phyloP scores from a whole-genome alignment of 2,113 vertebrate genomes.

The Dissostichus mawsoni region DNA sequence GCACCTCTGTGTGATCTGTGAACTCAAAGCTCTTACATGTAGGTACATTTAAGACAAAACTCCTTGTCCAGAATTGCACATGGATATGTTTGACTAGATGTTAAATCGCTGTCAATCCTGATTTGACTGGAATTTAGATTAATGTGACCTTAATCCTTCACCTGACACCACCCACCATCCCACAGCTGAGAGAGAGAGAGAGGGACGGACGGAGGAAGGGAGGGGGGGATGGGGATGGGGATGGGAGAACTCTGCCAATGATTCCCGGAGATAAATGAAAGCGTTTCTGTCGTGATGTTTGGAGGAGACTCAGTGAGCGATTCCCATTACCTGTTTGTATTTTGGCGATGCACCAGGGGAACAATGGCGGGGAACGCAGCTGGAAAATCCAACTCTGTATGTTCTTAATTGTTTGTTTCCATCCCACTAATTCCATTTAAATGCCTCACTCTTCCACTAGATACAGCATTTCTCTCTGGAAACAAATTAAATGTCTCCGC shows the following conservation, averaged over 20 bases:
- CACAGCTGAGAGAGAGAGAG: neutral
- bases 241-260: neutral
- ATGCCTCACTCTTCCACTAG: constrained; percentile 39
- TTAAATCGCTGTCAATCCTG: constrained; percentile 52
- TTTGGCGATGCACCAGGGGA: constrained; percentile 35
- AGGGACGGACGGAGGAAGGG: neutral
- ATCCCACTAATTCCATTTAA: constrained; percentile 49
- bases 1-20: neutral
- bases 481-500: constrained; percentile 42
- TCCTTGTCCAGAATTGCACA: constrained; percentile 9
- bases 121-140: constrained; percentile 72
- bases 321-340: constrained; percentile 49
- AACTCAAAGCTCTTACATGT: constrained; percentile 10
- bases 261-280: constrained; percentile 36
- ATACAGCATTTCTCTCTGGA: constrained; percentile 44
- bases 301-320: constrained; percentile 36
- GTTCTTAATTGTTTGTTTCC: constrained; percentile 55
- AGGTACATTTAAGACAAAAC: constrained; percentile 21
- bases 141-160: constrained; percentile 76
- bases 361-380: constrained; percentile 48
- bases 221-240: neutral
- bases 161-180: constrained; percentile 51
- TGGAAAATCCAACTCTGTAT: constrained; percentile 50
- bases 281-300: constrained; percentile 20
- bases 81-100: constrained; percentile 44